Percentiles rank a stretch among this genome's conserved stretches.
phyloP scores from a whole-genome alignment of 1,140 invertebrate genomes.

The Nebria ingens region DNA sequence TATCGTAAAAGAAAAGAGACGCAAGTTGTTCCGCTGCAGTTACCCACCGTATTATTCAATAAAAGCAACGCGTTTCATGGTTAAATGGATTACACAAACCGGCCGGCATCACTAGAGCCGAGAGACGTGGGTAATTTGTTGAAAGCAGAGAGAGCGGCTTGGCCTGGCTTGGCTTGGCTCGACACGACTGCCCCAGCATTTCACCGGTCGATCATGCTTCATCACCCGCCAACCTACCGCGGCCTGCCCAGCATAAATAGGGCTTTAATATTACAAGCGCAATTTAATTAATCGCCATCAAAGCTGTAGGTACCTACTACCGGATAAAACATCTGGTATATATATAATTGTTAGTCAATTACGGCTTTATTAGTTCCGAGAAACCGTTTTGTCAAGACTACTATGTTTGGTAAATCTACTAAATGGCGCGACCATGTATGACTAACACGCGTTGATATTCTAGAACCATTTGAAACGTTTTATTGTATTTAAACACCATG shows the following conservation, averaged over 20 bases:
- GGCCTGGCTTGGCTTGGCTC: neutral
- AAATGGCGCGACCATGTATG: conserved; percentile 5
- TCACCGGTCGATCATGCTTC: neutral
- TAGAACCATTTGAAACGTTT: too few species aligned
- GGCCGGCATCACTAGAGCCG: conserved; percentile 12
- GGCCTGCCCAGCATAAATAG: neutral
- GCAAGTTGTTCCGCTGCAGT: neutral
- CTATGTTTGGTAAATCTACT: too few species aligned
- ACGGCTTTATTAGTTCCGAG: conserved; percentile 14
- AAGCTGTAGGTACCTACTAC: neutral
- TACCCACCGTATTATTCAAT: conserved; percentile 15
- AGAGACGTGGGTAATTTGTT: conserved; percentile 15
- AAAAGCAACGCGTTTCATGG: conserved; percentile 16
- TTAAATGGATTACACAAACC: conserved; percentile 16
- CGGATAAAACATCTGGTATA: neutral
- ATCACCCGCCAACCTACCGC: neutral
- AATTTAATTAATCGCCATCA: conserved; percentile 11
- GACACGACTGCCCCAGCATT: neutral
- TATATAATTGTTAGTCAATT: conserved; percentile 12
- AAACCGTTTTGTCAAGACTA: conserved; percentile 1
- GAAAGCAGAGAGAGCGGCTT: conserved; percentile 1
- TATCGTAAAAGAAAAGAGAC: too few species aligned
- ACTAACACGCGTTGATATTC: conserved; percentile 10
- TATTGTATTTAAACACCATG: too few species aligned
- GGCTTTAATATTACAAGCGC: neutral